phyloP scores from a whole-genome alignment of 2,888 invertebrate species.

The Orthonevra nobilis region DNA sequence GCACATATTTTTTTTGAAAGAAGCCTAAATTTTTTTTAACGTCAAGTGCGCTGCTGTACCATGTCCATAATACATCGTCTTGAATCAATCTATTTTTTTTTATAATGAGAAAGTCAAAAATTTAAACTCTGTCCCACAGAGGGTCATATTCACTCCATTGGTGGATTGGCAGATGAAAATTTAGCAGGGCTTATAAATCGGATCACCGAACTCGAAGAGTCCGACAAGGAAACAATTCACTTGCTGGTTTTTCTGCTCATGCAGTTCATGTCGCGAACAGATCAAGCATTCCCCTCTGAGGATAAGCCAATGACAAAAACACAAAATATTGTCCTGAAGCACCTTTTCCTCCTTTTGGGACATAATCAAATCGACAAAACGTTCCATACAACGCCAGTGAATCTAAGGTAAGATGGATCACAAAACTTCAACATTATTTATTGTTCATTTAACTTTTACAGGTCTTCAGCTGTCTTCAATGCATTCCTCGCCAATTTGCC shows the following conservation, averaged over 20 bases:
- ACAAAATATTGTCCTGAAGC: constrained; percentile 93
- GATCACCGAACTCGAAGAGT: constrained; percentile 95
- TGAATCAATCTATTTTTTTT: no score
- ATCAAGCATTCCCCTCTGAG: constrained; percentile 92
- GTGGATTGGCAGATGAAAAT: constrained; percentile 91
- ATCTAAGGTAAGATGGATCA: constrained; percentile 84
- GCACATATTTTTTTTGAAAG: no score
- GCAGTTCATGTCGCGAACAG: constrained; percentile 94
- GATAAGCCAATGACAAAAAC: constrained; percentile 90
- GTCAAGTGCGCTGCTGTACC: no score
- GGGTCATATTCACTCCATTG: constrained; percentile 91
- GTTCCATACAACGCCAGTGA: constrained; percentile 93
- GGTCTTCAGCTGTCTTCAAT: constrained; percentile 96
- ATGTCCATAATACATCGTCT: no score
- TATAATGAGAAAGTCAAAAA: no score
- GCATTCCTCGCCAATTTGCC: constrained; percentile 96
- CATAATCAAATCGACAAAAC: constrained; percentile 95
- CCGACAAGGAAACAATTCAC: constrained; percentile 97
- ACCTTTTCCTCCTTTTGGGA: constrained; percentile 94
- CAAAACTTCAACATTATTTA: background rate
- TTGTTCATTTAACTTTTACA: constrained; percentile 77
- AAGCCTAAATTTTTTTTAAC: no score
- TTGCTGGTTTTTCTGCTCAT: constrained; percentile 96
- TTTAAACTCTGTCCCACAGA: constrained; percentile 78
- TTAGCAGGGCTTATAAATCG: constrained; percentile 89